A percentile compares a stretch with the other conserved stretches of the same genome.
Evolutionary conservation across 2,113 vertebrate species (phyloP).

Genomic region (Tychaedon coryphoeus): DNA sequence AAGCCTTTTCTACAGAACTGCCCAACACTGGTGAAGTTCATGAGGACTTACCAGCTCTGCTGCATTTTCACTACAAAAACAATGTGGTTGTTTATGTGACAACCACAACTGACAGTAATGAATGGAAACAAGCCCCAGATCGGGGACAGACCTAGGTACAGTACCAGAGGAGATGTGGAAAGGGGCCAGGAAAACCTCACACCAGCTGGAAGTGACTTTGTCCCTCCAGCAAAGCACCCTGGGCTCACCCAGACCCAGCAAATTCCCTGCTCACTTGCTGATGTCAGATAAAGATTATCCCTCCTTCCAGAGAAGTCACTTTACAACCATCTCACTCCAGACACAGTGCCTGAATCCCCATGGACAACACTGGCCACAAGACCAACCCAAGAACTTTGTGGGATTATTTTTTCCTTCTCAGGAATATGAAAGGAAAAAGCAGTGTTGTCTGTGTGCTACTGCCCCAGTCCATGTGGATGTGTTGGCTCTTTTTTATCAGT

Average conservation of each 20-base stretch:
- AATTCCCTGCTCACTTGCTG: neutral
- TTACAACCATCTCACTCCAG: neutral
- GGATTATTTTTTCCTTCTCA: neutral
- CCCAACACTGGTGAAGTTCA: neutral
- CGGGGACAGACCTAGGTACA: neutral
- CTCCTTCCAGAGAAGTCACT: neutral
- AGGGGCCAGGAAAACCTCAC: neutral
- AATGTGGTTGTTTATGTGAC: too few species aligned
- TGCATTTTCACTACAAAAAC: neutral
- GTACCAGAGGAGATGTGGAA: neutral
- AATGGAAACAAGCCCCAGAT: neutral
- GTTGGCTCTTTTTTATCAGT: neutral
- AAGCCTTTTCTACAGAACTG: neutral
- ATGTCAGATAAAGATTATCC: neutral
- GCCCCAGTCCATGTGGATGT: neutral
- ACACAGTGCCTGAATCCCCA: neutral
- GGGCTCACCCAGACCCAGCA: neutral
- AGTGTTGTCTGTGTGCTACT: neutral
- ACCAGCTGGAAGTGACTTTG: neutral
- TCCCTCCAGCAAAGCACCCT: neutral
- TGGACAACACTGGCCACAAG: neutral
- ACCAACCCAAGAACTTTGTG: neutral
- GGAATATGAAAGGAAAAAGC: neutral
- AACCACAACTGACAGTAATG: rapidly evolving
- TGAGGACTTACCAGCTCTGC: neutral